Conservation (phyloP, 2,888 invertebrate species). For the Mesorhabditis sp. region DNA sequence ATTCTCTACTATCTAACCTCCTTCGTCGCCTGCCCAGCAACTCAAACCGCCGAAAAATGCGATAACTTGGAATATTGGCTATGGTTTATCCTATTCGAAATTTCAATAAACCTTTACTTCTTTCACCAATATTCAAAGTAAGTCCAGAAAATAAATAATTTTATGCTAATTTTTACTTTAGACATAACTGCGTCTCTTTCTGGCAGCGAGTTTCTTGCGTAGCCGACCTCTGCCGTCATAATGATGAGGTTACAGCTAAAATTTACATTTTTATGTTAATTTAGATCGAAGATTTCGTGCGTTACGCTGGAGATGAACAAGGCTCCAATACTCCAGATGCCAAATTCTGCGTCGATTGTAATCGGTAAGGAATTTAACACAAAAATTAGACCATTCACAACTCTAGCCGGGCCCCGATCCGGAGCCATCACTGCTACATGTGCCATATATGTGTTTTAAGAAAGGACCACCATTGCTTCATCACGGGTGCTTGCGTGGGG, state of each 20-base stretch:
- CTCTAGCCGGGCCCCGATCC: conserved; percentile 11
- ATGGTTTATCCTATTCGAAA: conserved; percentile 14
- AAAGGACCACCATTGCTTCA: conserved; percentile 62
- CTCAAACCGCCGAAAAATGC: not conserved
- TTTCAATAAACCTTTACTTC: conserved; percentile 23
- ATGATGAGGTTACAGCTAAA: conserved; percentile 14
- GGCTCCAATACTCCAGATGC: conserved; percentile 12
- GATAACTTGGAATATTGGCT: conserved; percentile 4
- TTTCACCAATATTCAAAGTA: conserved; percentile 32
- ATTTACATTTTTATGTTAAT: not conserved
- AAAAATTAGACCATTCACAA: not conserved
- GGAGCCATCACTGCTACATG: conserved; percentile 60
- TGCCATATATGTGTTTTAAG: conserved; percentile 60
- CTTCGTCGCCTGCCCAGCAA: not conserved
- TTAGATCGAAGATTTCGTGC: not conserved
- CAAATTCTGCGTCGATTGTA: conserved; percentile 46
- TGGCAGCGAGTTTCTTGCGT: conserved; percentile 42
- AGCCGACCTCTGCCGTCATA: conserved; percentile 27
- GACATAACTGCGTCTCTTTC: conserved; percentile 34
- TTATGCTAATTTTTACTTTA: conserved; percentile 9
- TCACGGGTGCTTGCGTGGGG: conserved; percentile 60
- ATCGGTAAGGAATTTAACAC: conserved; percentile 22
- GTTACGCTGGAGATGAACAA: conserved; percentile 3
- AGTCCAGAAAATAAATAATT: conserved; percentile 9
- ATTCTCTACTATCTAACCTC: not conserved